A percentile compares a stretch with the other conserved stretches of the same genome.
Conservation (phyloP, 2,113 vertebrate species). For the Corvus moneduloides region DNA sequence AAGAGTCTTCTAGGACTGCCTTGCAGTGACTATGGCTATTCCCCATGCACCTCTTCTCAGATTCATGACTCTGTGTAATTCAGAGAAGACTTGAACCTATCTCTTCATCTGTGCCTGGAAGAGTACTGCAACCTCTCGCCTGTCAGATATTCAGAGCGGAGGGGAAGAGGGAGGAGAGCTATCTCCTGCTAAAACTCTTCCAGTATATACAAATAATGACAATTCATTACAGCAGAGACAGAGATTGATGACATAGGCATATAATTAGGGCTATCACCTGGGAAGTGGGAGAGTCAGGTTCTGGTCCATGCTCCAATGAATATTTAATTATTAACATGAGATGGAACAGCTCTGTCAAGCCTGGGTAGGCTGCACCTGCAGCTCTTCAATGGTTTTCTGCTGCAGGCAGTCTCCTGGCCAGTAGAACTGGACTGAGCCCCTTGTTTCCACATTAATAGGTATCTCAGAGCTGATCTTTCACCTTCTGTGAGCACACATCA, state of each 20-base stretch:
- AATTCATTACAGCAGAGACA: slow-evolving; percentile 61
- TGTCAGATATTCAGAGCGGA: background rate
- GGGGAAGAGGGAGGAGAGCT: background rate
- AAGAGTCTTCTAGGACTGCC: background rate
- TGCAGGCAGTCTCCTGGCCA: background rate
- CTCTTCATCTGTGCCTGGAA: background rate
- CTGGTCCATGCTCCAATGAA: slow-evolving; percentile 60
- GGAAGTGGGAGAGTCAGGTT: slow-evolving; percentile 60
- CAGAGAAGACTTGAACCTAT: background rate
- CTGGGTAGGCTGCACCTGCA: slow-evolving; percentile 46
- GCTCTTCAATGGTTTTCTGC: slow-evolving; percentile 26
- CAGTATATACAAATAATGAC: slow-evolving; percentile 55
- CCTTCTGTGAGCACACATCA: background rate
- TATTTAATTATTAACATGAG: slow-evolving; percentile 69
- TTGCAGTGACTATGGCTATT: background rate
- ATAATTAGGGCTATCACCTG: slow-evolving; percentile 64
- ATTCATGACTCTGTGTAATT: background rate
- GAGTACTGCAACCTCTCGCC: background rate
- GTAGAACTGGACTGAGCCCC: background rate
- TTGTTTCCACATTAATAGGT: background rate
- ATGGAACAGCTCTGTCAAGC: slow-evolving; percentile 57
- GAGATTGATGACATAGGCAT: slow-evolving; percentile 60
- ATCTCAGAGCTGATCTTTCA: background rate
- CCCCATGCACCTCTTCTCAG: background rate
- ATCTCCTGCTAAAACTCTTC: slow-evolving; percentile 36